A percentile compares a stretch with the other conserved stretches of the same genome.
Conservation (phyloP, 2,113 vertebrate genomes). For the Anolis sagrei region DNA sequence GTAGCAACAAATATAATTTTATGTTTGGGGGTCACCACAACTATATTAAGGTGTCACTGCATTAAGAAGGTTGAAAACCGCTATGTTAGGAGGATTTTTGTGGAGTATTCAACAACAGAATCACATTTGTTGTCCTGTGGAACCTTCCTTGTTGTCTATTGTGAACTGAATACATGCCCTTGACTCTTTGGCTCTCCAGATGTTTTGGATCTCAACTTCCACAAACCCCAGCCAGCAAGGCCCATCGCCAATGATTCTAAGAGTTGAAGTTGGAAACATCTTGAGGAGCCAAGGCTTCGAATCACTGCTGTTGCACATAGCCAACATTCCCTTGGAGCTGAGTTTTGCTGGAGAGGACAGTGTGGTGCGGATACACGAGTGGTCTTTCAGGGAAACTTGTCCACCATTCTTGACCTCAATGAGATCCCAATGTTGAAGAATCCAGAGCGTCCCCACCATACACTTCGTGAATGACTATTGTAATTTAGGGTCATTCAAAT, state of each 20-base stretch:
- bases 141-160: neutral
- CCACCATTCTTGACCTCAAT: neutral
- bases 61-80: too few relatives aligned
- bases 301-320: neutral
- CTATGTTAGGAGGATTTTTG: neutral
- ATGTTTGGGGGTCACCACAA: too few relatives aligned
- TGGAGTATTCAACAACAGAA: too few relatives aligned
- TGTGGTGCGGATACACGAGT: neutral
- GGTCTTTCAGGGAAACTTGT: neutral
- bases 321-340: neutral
- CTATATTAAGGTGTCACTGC: too few relatives aligned
- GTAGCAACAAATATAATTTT: too few relatives aligned
- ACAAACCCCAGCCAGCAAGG: too few relatives aligned
- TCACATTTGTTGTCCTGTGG: neutral
- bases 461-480: neutral
- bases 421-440: neutral
- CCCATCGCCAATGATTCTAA: too few relatives aligned
- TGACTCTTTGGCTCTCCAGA: neutral
- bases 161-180: neutral
- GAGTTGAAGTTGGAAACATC: too few relatives aligned
- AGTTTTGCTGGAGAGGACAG: neutral
- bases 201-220: too few relatives aligned
- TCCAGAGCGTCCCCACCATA: neutral
- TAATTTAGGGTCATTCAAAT: neutral
- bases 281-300: too few relatives aligned